Base-by-base conservation (phyloP, 2,113 vertebrate genomes). In the Capricornis sumatraensis region DNA sequence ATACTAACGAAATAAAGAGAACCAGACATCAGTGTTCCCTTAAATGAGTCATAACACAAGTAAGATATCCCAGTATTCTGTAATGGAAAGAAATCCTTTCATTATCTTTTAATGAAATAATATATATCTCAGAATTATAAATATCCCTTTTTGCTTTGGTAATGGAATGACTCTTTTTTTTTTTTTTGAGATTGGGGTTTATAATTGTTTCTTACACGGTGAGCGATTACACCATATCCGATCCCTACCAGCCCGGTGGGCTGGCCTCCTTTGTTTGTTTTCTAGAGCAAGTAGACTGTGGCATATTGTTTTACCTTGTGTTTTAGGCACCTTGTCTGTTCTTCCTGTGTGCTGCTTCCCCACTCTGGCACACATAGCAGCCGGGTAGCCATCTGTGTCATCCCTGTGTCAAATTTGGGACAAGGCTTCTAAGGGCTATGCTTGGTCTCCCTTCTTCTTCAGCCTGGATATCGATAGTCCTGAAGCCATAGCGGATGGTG, bases 331-430 rank as follows among this genome's bases (percentile, higher is more conserved):
- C 23, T 86, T 89, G 82, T 92, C 90, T 96, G 53, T 64, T 60
- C 88, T 45, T 87, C 57, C 47, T 83, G 58, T 19, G 23, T 50
- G 50, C 91, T 28, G 91, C 36, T 82, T 91, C 43, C 76, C 28
- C 47, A 45, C 67, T 91, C 62, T 47, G 60, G 28, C 21, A 40
- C 55, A 28, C 43, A 57, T 4, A 60, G 81, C 93, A 93, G 76
- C 94, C 89, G 96, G 83, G 88, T 16, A 78, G 53, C 82, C 55
- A 16, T 88, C 96, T 93, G 93, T 78, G 47, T 85, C 76, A 27
- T 83, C 87, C 2, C 43, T 40, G 33, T 76, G 43, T 28, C 55
- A 55, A 12, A 50, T 81, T 13, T 95, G 43, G 76, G 53, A n/a
- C 71, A 40, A 60, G 43, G 13, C 47, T 95, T 74, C 50, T 45